phyloP scores from a whole-genome alignment of 2,113 vertebrate genomes.

The Erythrocercus mccallii region DNA sequence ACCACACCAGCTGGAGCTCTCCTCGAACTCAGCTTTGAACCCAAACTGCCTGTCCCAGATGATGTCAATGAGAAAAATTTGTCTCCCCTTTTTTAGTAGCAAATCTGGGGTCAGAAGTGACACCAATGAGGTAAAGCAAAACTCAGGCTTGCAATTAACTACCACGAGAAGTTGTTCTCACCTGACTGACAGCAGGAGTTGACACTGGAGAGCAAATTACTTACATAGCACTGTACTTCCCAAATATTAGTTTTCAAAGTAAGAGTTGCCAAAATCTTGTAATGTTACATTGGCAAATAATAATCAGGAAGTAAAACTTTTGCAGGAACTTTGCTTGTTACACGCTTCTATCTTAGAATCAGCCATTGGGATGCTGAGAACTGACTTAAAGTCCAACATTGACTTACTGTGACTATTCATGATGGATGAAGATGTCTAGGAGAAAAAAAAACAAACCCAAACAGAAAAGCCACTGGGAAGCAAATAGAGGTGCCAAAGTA shows the following conservation, averaged over 20 bases:
- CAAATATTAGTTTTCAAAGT: background rate
- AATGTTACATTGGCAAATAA: background rate
- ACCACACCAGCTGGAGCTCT: background rate
- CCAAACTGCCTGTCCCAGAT: accelerated
- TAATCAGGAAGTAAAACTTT: background rate
- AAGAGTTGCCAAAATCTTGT: background rate
- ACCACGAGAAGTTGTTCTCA: accelerated
- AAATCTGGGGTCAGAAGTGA: background rate
- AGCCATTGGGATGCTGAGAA: background rate
- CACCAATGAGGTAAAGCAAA: accelerated
- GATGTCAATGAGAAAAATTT: background rate
- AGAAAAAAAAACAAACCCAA: background rate
- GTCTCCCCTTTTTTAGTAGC: background rate
- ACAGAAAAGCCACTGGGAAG: background rate
- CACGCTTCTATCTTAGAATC: background rate
- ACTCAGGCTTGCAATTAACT: background rate
- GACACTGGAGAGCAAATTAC: background rate
- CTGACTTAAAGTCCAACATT: background rate
- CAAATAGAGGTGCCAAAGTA: background rate
- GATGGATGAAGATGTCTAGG: background rate
- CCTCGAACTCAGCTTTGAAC: background rate
- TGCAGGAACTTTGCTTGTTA: background rate
- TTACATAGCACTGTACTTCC: background rate
- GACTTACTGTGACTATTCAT: background rate
- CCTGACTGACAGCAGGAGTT: background rate